Evolutionary conservation across 1,140 invertebrate genomes (phyloP).

Genomic region (Grapholita molesta): DNA sequence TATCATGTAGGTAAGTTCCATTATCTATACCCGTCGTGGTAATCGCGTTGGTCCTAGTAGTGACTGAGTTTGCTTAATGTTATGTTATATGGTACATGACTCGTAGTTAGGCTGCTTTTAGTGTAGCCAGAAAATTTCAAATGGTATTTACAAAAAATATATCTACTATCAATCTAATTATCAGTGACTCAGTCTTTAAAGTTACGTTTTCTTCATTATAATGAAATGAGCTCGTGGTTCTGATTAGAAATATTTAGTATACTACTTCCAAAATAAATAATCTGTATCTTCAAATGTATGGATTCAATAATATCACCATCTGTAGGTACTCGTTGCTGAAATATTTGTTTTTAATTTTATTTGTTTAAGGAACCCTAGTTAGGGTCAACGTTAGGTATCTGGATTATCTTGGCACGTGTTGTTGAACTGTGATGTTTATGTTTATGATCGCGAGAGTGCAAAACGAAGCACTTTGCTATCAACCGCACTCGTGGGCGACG

Average conservation of each 20-base stretch:
- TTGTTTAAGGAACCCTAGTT: neutral
- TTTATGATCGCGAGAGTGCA: constrained; percentile 16
- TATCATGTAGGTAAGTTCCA: neutral
- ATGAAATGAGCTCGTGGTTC: too few species aligned
- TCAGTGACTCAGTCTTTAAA: too few species aligned
- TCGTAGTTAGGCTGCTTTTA: neutral
- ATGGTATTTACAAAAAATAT: too few species aligned
- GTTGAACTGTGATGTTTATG: constrained; percentile 16
- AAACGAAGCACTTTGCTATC: constrained; percentile 16
- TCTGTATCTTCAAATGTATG: too few species aligned
- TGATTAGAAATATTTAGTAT: too few species aligned
- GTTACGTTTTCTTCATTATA: too few species aligned
- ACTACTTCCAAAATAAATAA: too few species aligned
- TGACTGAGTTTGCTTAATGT: neutral
- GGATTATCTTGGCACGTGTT: constrained; percentile 13
- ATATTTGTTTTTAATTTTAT: neutral
- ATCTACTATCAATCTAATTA: too few species aligned
- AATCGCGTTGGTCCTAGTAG: constrained; percentile 8
- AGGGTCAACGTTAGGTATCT: neutral
- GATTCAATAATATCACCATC: too few species aligned
- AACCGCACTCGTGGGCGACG: constrained; percentile 2
- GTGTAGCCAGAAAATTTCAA: neutral
- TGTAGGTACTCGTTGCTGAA: neutral
- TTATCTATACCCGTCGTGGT: constrained; percentile 1
- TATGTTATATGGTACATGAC: neutral